Evolutionary conservation across 2,797 vertebrate species (phyloP), one percentile per base, ranked within the genome.

Genomic region (Cetoscarus ocellatus): DNA sequence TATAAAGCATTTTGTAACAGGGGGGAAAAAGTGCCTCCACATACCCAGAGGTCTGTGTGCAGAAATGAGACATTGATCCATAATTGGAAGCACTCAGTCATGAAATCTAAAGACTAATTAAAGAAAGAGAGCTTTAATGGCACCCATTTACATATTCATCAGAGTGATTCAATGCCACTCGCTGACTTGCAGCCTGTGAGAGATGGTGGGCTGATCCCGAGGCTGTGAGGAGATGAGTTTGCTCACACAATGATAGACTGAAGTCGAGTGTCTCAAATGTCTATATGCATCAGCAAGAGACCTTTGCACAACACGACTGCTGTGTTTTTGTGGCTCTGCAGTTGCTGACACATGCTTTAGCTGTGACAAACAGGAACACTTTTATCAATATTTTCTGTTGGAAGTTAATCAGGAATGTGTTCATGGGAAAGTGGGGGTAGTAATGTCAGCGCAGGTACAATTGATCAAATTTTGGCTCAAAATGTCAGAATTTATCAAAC

Each of bases 41-140:
- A 73, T 78, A 84, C 81, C 75, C 82, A 78, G 75, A 81, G 82
- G 81, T 83, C 77, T 56, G 35, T 79, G 77, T 52, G 84, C 78
- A 91, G 91, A 88, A 92, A 93, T 87, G 86, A 94, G 90, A 93
- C 93, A 93, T 94, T 92, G 92, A 95, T 93, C 92, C 93, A 92
- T 94, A 94, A 93, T 92, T 93, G 90, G 91, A 94, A 86, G 88
- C 90, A 89, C 81, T 93, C 88, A 89, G 85, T 92, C 91, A 92
- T 93, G 85, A 94, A 93, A 93, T 92, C 85, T 91, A 88, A 88
- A 84, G 91, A 91, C 87, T 94, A 94, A 94, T 94, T 93, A 94
- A 94, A 93, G 88, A 90, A 91, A 91, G 85, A 89, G 87, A 86
- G 84, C 85, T 88, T 90, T 89, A 91, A 92, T 90, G 87, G 89